Base-by-base conservation (phyloP, 2,888 invertebrate genomes). In the Standfussiana lucernea region DNA sequence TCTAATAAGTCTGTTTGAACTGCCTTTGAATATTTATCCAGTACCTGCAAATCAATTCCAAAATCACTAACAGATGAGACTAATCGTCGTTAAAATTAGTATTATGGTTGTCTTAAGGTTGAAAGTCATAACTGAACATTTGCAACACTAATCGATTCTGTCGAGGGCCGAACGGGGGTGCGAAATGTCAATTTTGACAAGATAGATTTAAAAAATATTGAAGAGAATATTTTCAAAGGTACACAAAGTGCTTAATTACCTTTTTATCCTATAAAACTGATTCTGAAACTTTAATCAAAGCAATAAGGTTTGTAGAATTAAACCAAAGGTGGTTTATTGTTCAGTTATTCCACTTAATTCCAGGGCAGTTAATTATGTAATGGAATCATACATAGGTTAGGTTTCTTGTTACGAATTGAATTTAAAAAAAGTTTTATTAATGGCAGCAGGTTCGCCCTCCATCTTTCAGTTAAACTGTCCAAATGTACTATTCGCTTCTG, bases 361-460 rank as follows among this genome's bases (percentile, higher is more conserved):
- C 28, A 47, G 24, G 11, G n/a, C 37, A 40, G 2, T 24, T 24
- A 80, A 88, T 92, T 93, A 93, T 91, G 88, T 91, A 92, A 92
- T 88, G 72, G 10, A 18, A 56, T 77, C 32, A 1, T 15, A 40
- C 2, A 53, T 80, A 91, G 92, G 93, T 92, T 92, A 92, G 59
- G 78, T 83, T 87, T 87, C 72, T 81, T 89, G 84, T 88, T 86
- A 59, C 71, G 45, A 40, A 24, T 62, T 56, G 28, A 15, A 1
- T n/a, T 32, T 5, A 62, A 28, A 53, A 32, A 28, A 42, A 35
- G 11, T 37, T 32, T 40, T 24, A 37, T 15, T 56, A 15, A 13
- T 56, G 45, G 6, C 32, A 11, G 35, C n/a, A 35, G 18, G 35
- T 28, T 61, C 32, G 40, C 13, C 68, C 40, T 37, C 0, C 11